Base-by-base conservation (phyloP, 2,797 vertebrate genomes). In the Megaceryle alcyon region DNA sequence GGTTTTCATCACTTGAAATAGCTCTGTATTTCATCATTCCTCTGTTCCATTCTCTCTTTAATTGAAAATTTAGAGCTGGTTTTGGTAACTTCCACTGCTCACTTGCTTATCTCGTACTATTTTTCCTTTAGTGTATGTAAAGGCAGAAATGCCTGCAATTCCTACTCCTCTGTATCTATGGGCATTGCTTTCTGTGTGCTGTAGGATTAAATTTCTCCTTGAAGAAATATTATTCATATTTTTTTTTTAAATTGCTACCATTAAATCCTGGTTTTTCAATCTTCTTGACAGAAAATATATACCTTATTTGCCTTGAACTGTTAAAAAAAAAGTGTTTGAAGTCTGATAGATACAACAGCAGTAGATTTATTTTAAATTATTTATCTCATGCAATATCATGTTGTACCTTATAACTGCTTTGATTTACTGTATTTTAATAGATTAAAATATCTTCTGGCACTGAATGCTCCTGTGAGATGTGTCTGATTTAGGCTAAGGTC, bases 1-100 rank as follows among this genome's bases (percentile, higher is more conserved):
- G 54, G 21, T 83, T 95, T 93, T 94, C 12, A 72, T 73, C 1
- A 66, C 81, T 95, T 87, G 12, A 87, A 91, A 93, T 93, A 92
- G 31, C 37, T 69, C 11, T 91, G 2, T 37, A 41, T 87, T 93
- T 92, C 33, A 56, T 75, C 12, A 44, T 57, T 64, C 19, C 6
- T 64, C 56, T 76, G 5, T 46, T 82, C 12, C 9, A 29, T 72
- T 82, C 25, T 41, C 21, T 78, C 23, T 93, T 88, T 48, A 92
- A 77, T 33, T 1, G 90, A 78, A 82, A 89, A 18, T 3, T 7
- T 59, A 26, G 75, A 73, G 26, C 39, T 66, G 7, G 1, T 59
- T 93, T 79, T 77, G 18, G 18, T 84, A 54, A 33, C 8, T 89
- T 75, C 14, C 41, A 77, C 4, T 23, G 6, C 43, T 86, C 19